Evolutionary conservation across 2,888 invertebrate genomes (phyloP), one percentile per base, ranked within the genome.

Genomic region (Steinernema hermaphroditum): DNA sequence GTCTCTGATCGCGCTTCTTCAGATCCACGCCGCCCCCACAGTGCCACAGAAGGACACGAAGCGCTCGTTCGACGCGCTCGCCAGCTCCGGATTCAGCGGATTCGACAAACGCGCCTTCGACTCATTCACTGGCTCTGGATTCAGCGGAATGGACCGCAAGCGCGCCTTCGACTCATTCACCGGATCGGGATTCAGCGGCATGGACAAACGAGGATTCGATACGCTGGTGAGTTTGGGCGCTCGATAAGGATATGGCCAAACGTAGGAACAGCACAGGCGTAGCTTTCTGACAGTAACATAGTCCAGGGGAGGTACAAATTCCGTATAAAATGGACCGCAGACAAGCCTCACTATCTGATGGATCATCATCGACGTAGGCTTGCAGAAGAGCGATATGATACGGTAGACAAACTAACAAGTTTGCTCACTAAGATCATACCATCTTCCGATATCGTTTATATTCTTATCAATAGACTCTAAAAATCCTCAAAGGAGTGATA

Each of bases 21-120:
- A 54, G 54, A 54, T 22, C 27, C 24, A 54, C 2, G 54, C 54
- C 27, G 54, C 54, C 12, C 54, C 54, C 27, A 24, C 54, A 24
- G 12, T 54, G 27, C 54, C 14, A 9, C 54, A 27, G 27, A 37
- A 37, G 37, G 37, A 4, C 6, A 8, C 19, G 27, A 68, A 68
- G 24, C 68, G 68, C 14, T 14, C 68, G 8, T 68, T 68, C 68
- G 68, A 68, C 68, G 16, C 68, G 34, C 68, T 68, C 32, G 16
- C 68, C 37, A 27, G 68, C 41, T 68, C 68, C 41, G 68, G 68
- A 16, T 68, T 68, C 68, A 19, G n/a, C 24, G 68, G 37, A 4
- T 37, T 68, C 37, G 68, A 68, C 41, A 68, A 68, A 19, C 32
- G 32, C n/a, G 68, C 68, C 4, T 68, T 68, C 68, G 68, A 68